These are phyloP conservation scores for Xestia xanthographa DNA, from an alignment of 2,888 invertebrate species.

Conservation along the genomic window DNA sequence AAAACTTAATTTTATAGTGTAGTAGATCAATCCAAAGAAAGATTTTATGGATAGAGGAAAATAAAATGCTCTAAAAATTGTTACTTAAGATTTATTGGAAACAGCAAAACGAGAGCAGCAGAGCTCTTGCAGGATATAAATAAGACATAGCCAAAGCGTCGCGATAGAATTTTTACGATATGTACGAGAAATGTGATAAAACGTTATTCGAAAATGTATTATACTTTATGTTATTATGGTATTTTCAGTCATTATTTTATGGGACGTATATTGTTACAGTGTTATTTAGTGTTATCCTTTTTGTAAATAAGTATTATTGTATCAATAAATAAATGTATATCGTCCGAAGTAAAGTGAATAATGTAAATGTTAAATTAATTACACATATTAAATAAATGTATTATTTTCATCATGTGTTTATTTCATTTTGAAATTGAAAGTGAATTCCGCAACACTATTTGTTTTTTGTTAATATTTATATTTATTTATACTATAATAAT, in stretches of 20 bases:
- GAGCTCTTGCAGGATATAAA: slow-evolving; percentile 65
- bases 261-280: slow-evolving; percentile 75
- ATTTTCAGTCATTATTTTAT: slow-evolving; percentile 85
- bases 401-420: slow-evolving; percentile 54
- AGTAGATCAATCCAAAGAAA: slow-evolving; percentile 64
- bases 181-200: slow-evolving; percentile 78
- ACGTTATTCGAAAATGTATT: slow-evolving; percentile 73
- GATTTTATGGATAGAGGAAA: slow-evolving; percentile 53
- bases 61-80: slow-evolving; percentile 56
- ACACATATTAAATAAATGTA: slow-evolving; percentile 58
- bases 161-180: slow-evolving; percentile 75
- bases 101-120: slow-evolving; percentile 49
- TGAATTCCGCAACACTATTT: background rate
- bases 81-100: slow-evolving; percentile 61
- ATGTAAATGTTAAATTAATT: slow-evolving; percentile 59
- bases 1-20: slow-evolving; percentile 48
- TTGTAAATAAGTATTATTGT: slow-evolving; percentile 77
- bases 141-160: slow-evolving; percentile 73
- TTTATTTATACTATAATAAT: background rate
- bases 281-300: slow-evolving; percentile 79
- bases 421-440: slow-evolving; percentile 18
- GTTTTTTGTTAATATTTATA: background rate
- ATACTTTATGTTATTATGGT: slow-evolving; percentile 70
- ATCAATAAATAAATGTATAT: slow-evolving; percentile 66
- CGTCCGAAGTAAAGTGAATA: slow-evolving; percentile 64